A percentile compares a stretch with the other conserved stretches of the same genome.
Evolutionary conservation across 2,888 invertebrate genomes (phyloP).

Genomic region (Nomada flava): DNA sequence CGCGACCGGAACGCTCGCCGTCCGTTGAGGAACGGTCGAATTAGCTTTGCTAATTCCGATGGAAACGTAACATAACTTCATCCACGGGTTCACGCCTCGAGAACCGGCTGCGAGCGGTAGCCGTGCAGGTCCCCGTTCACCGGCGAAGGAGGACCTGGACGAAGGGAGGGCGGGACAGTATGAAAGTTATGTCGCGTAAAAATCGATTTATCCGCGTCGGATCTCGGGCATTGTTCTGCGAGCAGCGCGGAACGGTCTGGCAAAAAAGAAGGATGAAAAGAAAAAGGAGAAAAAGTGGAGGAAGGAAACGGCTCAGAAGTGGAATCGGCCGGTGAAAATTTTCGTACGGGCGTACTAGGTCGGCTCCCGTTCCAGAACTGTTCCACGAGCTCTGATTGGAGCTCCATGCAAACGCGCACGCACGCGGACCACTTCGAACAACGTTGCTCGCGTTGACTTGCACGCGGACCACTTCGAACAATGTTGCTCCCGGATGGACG

Average conservation of each 20-base stretch:
- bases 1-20: not conserved
- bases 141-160: constrained; percentile 1
- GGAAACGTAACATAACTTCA: constrained; percentile 77
- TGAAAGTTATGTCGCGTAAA: constrained; percentile 80
- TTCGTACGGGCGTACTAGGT: constrained; percentile 53
- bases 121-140: constrained; percentile 1
- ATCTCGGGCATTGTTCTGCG: constrained; percentile 82
- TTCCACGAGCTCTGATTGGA: constrained; percentile 19
- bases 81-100: constrained; percentile 66
- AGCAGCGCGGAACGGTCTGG: constrained; percentile 40
- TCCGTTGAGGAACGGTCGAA: constrained; percentile 64
- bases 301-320: constrained; percentile 65
- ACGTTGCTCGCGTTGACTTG: not conserved
- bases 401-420: not conserved
- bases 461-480: not conserved
- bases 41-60: constrained; percentile 81
- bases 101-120: constrained; percentile 39
- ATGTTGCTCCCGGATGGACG: not conserved
- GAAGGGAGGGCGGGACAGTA: constrained; percentile 46
- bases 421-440: not conserved
- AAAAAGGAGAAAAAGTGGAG: constrained; percentile 9
- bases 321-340: constrained; percentile 60
- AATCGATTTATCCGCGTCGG: constrained; percentile 82
- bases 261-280: constrained; percentile 40
- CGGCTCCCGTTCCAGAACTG: not conserved